phyloP scores from a whole-genome alignment of 1,140 invertebrate species.

The Venustaconcha ellipsiformis region DNA sequence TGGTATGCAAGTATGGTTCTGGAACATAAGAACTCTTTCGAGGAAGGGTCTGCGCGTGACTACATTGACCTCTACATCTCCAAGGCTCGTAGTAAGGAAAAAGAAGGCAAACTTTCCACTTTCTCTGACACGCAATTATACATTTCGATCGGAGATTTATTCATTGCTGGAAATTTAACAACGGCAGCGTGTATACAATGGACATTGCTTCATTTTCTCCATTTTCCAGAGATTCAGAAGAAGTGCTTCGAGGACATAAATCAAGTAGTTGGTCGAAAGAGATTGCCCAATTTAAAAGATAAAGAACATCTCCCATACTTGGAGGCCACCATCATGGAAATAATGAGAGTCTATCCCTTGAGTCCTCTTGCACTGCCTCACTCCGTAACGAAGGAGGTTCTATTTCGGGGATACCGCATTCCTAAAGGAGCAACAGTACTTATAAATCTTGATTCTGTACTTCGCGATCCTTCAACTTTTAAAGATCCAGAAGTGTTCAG shows the following conservation, averaged over 20 bases:
- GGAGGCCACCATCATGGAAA: slow-evolving; percentile 42
- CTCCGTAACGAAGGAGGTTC: slow-evolving; percentile 48
- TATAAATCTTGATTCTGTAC: slow-evolving; percentile 23
- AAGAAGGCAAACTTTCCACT: slow-evolving; percentile 1
- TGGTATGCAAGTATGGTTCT: background rate
- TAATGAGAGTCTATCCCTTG: slow-evolving; percentile 32
- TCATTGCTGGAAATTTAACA: slow-evolving; percentile 92
- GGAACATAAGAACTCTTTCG: slow-evolving; percentile 12
- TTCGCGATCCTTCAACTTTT: slow-evolving; percentile 24
- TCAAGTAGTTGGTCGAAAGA: slow-evolving; percentile 31
- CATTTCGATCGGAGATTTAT: slow-evolving; percentile 76
- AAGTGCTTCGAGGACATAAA: slow-evolving; percentile 90
- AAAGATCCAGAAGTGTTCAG: slow-evolving; percentile 24
- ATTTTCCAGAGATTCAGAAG: slow-evolving; percentile 74
- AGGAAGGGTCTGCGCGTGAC: slow-evolving; percentile 18
- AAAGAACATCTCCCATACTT: slow-evolving; percentile 23
- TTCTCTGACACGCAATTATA: slow-evolving; percentile 28
- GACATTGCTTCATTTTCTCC: slow-evolving; percentile 82
- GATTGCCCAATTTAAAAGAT: slow-evolving; percentile 26
- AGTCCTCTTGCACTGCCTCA: slow-evolving; percentile 65
- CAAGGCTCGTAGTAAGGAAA: slow-evolving; percentile 27
- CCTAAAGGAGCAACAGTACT: slow-evolving; percentile 26
- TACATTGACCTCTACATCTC: slow-evolving; percentile 36
- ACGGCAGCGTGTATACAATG: slow-evolving; percentile 86
- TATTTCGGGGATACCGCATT: slow-evolving; percentile 36